phyloP scores from a whole-genome alignment of 2,113 vertebrate genomes.

The Mirza zaza region DNA sequence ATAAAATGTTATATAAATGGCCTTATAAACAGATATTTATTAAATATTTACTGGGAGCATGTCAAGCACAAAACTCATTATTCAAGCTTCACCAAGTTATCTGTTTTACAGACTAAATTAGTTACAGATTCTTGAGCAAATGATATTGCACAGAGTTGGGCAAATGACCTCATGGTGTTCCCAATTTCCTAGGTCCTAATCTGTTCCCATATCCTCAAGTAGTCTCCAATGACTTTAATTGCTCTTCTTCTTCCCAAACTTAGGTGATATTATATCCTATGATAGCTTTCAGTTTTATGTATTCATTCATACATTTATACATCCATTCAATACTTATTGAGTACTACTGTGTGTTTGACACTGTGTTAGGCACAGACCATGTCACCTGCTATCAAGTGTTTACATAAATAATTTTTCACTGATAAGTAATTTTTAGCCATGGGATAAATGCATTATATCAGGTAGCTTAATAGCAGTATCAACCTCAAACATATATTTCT shows the following conservation, averaged over 20 bases:
- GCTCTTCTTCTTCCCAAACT: neutral
- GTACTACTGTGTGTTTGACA: neutral
- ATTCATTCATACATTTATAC: neutral
- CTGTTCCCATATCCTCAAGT: neutral
- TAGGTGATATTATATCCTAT: neutral
- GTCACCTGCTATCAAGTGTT: neutral
- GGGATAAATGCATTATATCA: neutral
- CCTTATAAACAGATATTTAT: neutral
- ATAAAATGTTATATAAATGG: neutral
- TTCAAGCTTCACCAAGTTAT: neutral
- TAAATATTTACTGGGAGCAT: conserved; percentile 18
- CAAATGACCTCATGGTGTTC: neutral
- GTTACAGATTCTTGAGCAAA: neutral
- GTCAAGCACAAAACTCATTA: neutral
- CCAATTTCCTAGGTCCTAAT: neutral
- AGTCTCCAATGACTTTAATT: neutral
- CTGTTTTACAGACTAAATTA: neutral
- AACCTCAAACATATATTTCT: neutral
- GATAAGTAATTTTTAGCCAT: neutral
- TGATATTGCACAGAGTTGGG: neutral
- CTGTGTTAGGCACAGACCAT: neutral
- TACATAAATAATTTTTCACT: neutral
- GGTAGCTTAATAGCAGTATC: neutral
- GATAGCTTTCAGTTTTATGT: neutral
- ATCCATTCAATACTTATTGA: neutral